phyloP scores from a whole-genome alignment of 2,113 vertebrate genomes.

The Passer montanus region DNA sequence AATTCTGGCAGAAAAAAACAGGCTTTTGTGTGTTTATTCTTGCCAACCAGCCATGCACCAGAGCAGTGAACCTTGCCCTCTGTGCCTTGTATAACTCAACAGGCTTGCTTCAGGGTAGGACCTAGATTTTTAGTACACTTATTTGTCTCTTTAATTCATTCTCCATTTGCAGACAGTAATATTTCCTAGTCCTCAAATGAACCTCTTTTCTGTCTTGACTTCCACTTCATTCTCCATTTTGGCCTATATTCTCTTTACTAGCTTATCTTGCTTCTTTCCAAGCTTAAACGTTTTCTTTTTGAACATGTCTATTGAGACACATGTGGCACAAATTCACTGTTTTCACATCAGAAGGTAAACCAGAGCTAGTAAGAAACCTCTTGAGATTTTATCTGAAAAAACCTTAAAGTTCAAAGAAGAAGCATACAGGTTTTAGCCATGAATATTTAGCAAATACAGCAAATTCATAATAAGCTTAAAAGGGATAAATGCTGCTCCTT shows the following conservation, averaged over 20 bases:
- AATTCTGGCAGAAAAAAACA: background rate
- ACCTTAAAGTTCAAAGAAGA: background rate
- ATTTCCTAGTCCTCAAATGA: background rate
- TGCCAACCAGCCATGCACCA: background rate
- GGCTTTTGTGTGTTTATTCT: accelerated
- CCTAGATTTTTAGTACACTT: background rate
- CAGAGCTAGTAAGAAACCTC: background rate
- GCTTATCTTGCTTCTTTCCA: background rate
- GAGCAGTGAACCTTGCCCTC: background rate
- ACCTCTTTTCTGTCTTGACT: background rate
- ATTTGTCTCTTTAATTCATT: background rate
- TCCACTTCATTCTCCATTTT: background rate
- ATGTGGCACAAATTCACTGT: background rate
- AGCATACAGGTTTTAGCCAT: background rate
- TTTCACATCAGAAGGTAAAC: background rate
- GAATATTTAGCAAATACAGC: conserved; percentile 13
- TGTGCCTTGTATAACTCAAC: background rate
- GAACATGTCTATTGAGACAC: background rate
- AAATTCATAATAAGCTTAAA: background rate
- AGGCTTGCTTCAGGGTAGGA: background rate
- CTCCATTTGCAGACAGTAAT: background rate
- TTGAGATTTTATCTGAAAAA: background rate
- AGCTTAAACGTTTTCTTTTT: background rate
- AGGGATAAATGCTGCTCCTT: background rate
- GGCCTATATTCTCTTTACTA: background rate